Evolutionary conservation across 1,140 invertebrate species (phyloP).

Genomic region (Himalopsyche phryganea): DNA sequence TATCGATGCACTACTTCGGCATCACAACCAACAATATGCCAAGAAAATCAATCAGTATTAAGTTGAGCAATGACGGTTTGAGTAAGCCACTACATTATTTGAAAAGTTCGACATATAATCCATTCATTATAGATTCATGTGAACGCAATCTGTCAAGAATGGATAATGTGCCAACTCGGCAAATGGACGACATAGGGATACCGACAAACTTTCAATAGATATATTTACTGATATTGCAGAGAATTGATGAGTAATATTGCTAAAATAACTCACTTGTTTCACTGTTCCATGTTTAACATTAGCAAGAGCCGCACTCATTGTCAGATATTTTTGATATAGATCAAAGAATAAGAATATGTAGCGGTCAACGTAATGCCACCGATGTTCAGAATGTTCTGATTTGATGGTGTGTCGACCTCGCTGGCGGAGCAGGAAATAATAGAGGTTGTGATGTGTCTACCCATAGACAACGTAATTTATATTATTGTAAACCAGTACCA

Average conservation of each 20-base stretch:
- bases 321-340: not conserved
- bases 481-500: not conserved
- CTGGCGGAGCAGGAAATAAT: not conserved
- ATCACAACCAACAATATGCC: not conserved
- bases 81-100: no score
- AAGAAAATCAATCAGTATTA: not conserved
- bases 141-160: conserved; percentile 11
- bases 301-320: conserved; percentile 13
- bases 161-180: conserved; percentile 19
- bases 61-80: not conserved
- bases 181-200: conserved; percentile 18
- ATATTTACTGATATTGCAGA: not conserved
- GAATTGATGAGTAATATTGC: not conserved
- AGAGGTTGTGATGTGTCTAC: not conserved
- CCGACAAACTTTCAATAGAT: conserved; percentile 2
- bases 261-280: conserved; percentile 14
- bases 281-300: conserved; percentile 19
- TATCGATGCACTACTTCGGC: no score
- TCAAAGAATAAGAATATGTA: not conserved
- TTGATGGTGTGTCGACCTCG: not conserved
- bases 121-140: conserved; percentile 17
- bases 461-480: not conserved
- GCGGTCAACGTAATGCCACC: not conserved
- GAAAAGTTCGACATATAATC: conserved; percentile 3
- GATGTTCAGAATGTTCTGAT: no score